Conservation (phyloP, 2,888 invertebrate species). For the Pimpla rufipes region DNA sequence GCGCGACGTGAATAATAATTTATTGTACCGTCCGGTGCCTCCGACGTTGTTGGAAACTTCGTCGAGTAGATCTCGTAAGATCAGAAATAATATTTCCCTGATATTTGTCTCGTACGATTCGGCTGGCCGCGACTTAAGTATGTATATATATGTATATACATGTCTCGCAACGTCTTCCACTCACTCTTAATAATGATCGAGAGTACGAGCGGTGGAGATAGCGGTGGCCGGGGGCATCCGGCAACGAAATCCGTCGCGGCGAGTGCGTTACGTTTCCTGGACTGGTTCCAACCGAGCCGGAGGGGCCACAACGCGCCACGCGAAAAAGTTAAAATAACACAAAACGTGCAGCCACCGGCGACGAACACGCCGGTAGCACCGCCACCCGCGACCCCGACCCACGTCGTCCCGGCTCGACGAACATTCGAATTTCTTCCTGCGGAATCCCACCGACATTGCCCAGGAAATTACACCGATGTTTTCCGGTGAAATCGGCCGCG, state of each 20-base stretch:
- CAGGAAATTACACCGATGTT: conserved; percentile 46
- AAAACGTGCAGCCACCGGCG: conserved; percentile 47
- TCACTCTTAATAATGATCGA: conserved; percentile 60
- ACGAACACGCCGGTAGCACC: conserved; percentile 18
- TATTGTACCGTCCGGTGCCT: conserved; percentile 12
- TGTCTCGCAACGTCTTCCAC: background rate
- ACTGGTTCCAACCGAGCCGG: conserved; percentile 64
- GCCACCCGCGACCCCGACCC: background rate
- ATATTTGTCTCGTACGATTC: conserved; percentile 1
- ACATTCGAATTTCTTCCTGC: conserved; percentile 57
- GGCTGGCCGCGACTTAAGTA: background rate
- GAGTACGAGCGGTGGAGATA: conserved; percentile 30
- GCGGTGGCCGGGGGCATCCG: conserved; percentile 46
- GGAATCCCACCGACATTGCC: conserved; percentile 29
- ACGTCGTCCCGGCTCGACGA: conserved; percentile 53
- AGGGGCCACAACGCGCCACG: conserved; percentile 51
- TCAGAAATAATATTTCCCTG: conserved; percentile 15
- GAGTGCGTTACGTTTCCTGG: conserved; percentile 70
- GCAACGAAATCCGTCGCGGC: conserved; percentile 62
- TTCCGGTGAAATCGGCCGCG: conserved; percentile 35
- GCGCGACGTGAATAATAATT: conserved; percentile 44
- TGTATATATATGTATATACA: background rate
- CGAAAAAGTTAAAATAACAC: conserved; percentile 74
- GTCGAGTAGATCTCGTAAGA: background rate
- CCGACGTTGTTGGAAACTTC: background rate